phyloP scores from a whole-genome alignment of 2,113 vertebrate genomes.

The Cyprinodon variegatus region DNA sequence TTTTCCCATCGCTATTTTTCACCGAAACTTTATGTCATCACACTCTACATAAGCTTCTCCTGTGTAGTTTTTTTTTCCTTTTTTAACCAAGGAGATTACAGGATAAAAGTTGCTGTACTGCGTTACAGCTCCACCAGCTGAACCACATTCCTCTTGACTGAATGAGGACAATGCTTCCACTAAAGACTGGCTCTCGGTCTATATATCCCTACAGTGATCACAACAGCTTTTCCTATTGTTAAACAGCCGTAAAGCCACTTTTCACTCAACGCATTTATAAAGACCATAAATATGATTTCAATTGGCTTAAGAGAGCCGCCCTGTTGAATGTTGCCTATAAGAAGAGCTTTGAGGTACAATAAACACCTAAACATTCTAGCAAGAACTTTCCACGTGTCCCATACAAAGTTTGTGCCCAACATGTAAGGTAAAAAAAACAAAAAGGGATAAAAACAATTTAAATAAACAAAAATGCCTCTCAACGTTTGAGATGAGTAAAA shows the following conservation, averaged over 20 bases:
- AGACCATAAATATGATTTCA: constrained; percentile 1
- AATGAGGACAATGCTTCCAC: constrained; percentile 10
- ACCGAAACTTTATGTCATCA: neutral
- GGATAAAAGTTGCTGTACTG: constrained; percentile 23
- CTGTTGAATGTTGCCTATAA: neutral
- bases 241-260: constrained; percentile 45
- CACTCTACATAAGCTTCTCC: neutral
- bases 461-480: neutral
- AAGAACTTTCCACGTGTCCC: neutral
- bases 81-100: neutral
- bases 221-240: constrained; percentile 13
- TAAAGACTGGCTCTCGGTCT: constrained; percentile 6
- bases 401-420: neutral
- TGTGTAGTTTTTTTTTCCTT: neutral
- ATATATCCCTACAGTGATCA: constrained; percentile 11
- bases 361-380: neutral
- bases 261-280: constrained; percentile 28
- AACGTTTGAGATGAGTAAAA: neutral
- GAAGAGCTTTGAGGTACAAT: neutral
- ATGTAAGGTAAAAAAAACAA: neutral
- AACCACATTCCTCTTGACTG: constrained; percentile 55
- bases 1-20: neutral
- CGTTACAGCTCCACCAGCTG: constrained; percentile 25
- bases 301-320: constrained; percentile 13
- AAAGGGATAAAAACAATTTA: neutral